phyloP scores from a whole-genome alignment of 2,888 invertebrate species.

The Andrena trimmerana region DNA sequence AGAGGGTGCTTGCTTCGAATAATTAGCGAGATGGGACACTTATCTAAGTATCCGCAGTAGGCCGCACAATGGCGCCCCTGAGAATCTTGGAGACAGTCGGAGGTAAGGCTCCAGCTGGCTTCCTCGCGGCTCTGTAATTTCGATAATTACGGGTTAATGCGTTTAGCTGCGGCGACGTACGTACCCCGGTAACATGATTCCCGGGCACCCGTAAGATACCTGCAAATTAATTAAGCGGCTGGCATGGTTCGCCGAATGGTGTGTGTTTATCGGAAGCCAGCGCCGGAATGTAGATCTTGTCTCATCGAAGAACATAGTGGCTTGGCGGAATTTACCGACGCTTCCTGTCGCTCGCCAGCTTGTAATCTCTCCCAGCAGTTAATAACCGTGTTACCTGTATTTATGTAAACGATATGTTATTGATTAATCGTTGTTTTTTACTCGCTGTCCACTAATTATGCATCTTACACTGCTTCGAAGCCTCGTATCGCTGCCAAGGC shows the following conservation, averaged over 20 bases:
- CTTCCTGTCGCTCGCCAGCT: conserved; percentile 3
- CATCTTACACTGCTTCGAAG: too few relatives aligned
- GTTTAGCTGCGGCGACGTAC: conserved; percentile 75
- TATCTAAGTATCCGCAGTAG: conserved; percentile 68
- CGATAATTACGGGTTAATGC: conserved; percentile 81
- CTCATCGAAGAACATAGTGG: conserved; percentile 47
- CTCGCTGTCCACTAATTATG: too few relatives aligned
- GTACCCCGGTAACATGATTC: conserved; percentile 71
- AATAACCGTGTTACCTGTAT: not conserved
- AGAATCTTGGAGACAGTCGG: conserved; percentile 57
- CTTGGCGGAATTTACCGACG: conserved; percentile 25
- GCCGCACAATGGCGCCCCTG: conserved; percentile 58
- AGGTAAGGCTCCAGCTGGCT: conserved; percentile 60
- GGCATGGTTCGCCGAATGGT: conserved; percentile 62
- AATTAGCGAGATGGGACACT: conserved; percentile 75
- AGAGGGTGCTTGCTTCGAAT: conserved; percentile 58
- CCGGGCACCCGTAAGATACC: conserved; percentile 74
- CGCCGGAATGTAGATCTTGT: conserved; percentile 56
- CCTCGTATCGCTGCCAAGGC: too few relatives aligned
- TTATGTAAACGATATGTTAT: not conserved
- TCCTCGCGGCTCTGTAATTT: conserved; percentile 76
- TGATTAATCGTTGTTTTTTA: not conserved
- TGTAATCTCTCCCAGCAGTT: not conserved
- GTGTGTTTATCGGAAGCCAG: conserved; percentile 47
- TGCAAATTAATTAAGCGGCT: conserved; percentile 78